Conservation (phyloP, 2,113 vertebrate genomes). For the Lepus timidus region DNA sequence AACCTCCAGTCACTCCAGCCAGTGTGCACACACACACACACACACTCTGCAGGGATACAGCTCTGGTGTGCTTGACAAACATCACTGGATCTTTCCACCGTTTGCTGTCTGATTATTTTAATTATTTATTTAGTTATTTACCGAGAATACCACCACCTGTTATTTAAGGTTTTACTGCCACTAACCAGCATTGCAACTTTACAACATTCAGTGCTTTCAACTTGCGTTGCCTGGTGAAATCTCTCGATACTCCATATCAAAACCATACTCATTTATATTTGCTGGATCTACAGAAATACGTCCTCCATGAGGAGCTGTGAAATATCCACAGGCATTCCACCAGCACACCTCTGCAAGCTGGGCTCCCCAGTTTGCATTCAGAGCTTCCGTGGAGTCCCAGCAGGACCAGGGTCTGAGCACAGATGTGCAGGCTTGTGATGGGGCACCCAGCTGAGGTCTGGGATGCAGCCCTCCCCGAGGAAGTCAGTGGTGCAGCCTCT, state of each 20-base stretch:
- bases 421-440: background rate
- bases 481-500: background rate
- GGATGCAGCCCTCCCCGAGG: background rate
- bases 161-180: background rate
- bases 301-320: background rate
- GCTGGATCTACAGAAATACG: background rate
- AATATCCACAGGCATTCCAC: background rate
- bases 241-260: background rate
- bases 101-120: background rate
- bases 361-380: background rate
- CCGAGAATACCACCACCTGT: background rate
- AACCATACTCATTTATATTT: background rate
- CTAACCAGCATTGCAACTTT: background rate
- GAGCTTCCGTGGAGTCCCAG: background rate
- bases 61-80: background rate
- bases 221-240: background rate
- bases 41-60: too few species aligned
- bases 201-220: background rate
- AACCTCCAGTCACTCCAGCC: too few species aligned
- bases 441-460: background rate
- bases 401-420: background rate
- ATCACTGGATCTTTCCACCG: background rate
- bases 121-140: background rate
- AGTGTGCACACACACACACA: fast-evolving
- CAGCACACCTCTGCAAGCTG: background rate